A percentile compares a stretch with the other conserved stretches of the same genome.
These are phyloP conservation scores for Oscheius sp. DNA, from an alignment of 2,888 invertebrate species.

Conservation along the genomic window DNA sequence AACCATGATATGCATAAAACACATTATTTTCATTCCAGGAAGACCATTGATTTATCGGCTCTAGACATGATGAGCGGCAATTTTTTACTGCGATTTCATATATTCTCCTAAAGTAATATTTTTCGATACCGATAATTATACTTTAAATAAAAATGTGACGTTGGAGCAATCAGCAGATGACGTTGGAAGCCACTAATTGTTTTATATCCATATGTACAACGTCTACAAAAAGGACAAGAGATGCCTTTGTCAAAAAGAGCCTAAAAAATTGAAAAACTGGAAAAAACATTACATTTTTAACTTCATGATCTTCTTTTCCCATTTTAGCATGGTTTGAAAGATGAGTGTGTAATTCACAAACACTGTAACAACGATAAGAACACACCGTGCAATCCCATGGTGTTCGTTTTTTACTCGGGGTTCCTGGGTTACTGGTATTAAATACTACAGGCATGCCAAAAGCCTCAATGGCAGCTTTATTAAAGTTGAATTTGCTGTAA, in stretches of 20 bases:
- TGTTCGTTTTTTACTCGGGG: slow-evolving; percentile 50
- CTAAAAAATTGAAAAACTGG: neutral
- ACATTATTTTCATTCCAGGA: slow-evolving; percentile 52
- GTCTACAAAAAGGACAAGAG: slow-evolving; percentile 59
- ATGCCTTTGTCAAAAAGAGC: slow-evolving; percentile 33
- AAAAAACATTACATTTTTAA: slow-evolving; percentile 14
- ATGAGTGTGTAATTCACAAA: slow-evolving; percentile 40
- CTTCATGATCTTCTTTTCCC: slow-evolving; percentile 24
- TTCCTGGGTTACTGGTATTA: slow-evolving; percentile 44
- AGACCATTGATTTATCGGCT: slow-evolving; percentile 46
- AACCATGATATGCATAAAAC: slow-evolving; percentile 51
- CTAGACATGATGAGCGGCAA: slow-evolving; percentile 42
- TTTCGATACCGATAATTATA: no score
- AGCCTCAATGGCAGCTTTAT: slow-evolving; percentile 55
- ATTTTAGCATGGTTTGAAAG: slow-evolving; percentile 33
- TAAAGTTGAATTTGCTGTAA: slow-evolving; percentile 49
- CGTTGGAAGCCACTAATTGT: slow-evolving; percentile 53
- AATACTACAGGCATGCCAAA: slow-evolving; percentile 52
- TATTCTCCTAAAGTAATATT: slow-evolving; percentile 44
- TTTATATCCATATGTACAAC: slow-evolving; percentile 58
- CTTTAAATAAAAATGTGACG: slow-evolving; percentile 53
- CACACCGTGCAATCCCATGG: slow-evolving; percentile 59
- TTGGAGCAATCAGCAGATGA: slow-evolving; percentile 45
- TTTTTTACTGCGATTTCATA: slow-evolving; percentile 50
- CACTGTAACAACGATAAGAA: slow-evolving; percentile 44